These are phyloP conservation scores for Poecile montanus DNA, from an alignment of 2,797 vertebrate genomes.

Conservation along the genomic window DNA sequence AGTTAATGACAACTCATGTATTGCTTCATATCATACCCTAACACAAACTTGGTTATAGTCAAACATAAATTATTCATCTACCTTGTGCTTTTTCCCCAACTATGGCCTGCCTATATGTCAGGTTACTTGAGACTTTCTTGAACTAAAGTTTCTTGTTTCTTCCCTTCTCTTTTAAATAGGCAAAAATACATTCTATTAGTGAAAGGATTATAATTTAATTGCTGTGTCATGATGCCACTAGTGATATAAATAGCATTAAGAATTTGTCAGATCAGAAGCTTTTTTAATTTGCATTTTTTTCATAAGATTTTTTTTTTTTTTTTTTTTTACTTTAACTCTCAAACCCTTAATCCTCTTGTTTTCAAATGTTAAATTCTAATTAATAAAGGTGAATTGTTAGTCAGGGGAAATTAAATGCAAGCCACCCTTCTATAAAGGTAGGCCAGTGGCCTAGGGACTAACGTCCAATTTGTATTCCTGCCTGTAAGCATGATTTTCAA, in stretches of 20 bases:
- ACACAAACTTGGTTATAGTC: neutral
- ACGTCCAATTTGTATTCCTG: conserved; percentile 54
- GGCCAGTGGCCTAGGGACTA: conserved; percentile 41
- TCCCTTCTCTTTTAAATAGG: neutral
- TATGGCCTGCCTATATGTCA: neutral
- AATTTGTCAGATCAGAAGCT: neutral
- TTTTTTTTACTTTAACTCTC: neutral
- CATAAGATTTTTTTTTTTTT: neutral
- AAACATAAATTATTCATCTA: neutral
- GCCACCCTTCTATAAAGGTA: conserved; percentile 58
- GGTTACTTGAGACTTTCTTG: neutral
- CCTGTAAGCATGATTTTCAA: conserved; percentile 48
- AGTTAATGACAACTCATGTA: neutral
- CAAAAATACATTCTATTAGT: neutral
- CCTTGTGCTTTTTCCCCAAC: neutral
- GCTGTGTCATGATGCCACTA: conserved; percentile 22
- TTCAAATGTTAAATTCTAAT: conserved; percentile 43
- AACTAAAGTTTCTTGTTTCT: neutral
- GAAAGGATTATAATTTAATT: conserved; percentile 38
- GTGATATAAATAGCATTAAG: conserved; percentile 23
- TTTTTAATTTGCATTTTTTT: neutral
- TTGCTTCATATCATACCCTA: neutral
- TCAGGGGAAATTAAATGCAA: conserved; percentile 63
- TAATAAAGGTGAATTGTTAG: conserved; percentile 53
- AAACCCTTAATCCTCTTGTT: neutral